Evolutionary conservation across 2,113 vertebrate genomes (phyloP), one percentile per base, ranked within the genome.

Genomic region (Pollachius pollachius): DNA sequence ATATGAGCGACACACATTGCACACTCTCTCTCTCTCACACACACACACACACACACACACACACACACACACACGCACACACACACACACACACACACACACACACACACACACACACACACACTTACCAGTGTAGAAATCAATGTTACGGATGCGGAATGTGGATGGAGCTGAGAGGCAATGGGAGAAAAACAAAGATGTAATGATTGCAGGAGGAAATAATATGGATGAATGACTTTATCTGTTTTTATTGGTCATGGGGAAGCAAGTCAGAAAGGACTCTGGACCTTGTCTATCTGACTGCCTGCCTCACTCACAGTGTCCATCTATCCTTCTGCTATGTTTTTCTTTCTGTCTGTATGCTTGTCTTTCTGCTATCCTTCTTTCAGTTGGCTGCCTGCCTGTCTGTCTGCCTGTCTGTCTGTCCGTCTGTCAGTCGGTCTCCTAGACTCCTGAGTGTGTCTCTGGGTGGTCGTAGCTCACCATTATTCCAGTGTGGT

Each of bases 51-150:
- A 60, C 48, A 60, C 3, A 72, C 15, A 60, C 18, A 34, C 18
- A 66, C 41, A 52, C 41, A 64, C 13, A 64, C 5, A 41, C 16
- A 64, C 19, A 57, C 0, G 67, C 52, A 34, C 21, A 62, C 34
- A 48, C n/a, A 52, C 37, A 52, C 64, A 48, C 9, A 37, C 15
- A 64, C 18, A 23, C 59, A 61, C 18, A 61, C 59, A 61, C 57
- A 59, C 57, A 54, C 52, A 54, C 52, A 54, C 52, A 54, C 52
- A 54, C 12, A 65, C 15, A 48, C 15, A 62, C n/a, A 61, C 34
- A 52, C 30, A 23, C 95, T 96, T 95, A 96, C 94, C 94, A 73
- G 91, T 87, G 17, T 84, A 88, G 87, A 96, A 95, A 82, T 94
- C 84, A 82, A 93, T 84, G 90, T 86, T 93, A 89, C 91, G 93